Conservation (phyloP, 2,113 vertebrate species). For the Pyxicephalus adspersus region DNA sequence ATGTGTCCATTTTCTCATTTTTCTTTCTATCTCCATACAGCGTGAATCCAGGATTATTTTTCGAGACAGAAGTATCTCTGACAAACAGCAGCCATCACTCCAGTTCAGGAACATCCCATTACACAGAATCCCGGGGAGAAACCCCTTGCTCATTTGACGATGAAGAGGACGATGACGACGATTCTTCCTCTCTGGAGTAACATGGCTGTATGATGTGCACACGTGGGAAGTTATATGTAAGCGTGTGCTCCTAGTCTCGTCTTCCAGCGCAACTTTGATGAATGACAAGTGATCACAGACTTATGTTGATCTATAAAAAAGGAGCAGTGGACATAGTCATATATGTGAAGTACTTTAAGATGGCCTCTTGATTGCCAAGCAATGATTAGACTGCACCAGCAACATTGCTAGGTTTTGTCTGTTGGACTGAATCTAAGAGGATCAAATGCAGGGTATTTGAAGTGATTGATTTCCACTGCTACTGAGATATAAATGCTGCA, state of each 20-base stretch:
- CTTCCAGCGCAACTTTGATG: slow-evolving; percentile 2
- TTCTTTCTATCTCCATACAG: slow-evolving; percentile 57
- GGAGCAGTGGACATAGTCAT: neutral
- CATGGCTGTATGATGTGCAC: slow-evolving; percentile 22
- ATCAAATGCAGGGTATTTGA: slow-evolving; percentile 27
- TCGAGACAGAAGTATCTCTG: slow-evolving; percentile 79
- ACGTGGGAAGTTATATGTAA: slow-evolving; percentile 58
- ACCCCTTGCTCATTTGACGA: slow-evolving; percentile 85
- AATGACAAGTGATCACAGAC: slow-evolving; percentile 27
- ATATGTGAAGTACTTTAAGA: neutral
- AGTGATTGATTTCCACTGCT: neutral
- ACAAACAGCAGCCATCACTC: slow-evolving; percentile 76
- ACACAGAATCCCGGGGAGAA: slow-evolving; percentile 79
- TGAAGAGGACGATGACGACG: slow-evolving; percentile 79
- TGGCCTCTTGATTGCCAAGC: slow-evolving; percentile 26
- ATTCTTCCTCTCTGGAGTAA: slow-evolving; percentile 83
- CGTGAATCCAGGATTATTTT: slow-evolving; percentile 69
- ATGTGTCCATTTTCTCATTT: neutral
- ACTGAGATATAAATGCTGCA: slow-evolving; percentile 1
- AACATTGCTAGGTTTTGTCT: neutral
- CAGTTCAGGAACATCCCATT: slow-evolving; percentile 75
- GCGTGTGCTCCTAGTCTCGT: slow-evolving; percentile 62
- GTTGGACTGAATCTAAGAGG: slow-evolving; percentile 7
- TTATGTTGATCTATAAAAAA: neutral
- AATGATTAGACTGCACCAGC: slow-evolving; percentile 10